Base-by-base conservation (phyloP, 2,888 invertebrate genomes). In the Fabriciana adippe region DNA sequence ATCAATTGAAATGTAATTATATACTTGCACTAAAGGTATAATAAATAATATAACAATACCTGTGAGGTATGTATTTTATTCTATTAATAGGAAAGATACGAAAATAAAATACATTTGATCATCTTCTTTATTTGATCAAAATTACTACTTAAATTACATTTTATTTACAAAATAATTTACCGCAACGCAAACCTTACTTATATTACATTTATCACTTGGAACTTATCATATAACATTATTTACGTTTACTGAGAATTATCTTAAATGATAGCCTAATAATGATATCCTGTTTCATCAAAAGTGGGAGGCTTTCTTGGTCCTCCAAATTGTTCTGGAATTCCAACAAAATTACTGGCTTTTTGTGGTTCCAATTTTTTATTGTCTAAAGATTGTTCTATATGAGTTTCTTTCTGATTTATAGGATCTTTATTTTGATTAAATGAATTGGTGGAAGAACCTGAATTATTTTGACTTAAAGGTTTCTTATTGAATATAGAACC, bases 231-330 rank as follows among this genome's bases (percentile, higher is more conserved):
- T 61, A 61, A 31, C n/a, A 55, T 55, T 55, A 64, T 48, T 51
- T 6, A 47, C 55, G 15, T n/a, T 41, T 54, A 55, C 31, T 21
- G 13, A 21, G n/a, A 47, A 60, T 47, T 47, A 51, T 60, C 41
- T 55, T 41, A 53, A n/a, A 61, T 61, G 11, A 15, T 54, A 48
- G 35, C 18, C 48, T 45, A 67, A 67, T 69, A 73, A 63, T 70
- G 72, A 73, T 92, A 92, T 45, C 92, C 92, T 60, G 87, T 87
- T 76, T 85, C 76, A 68, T 90, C 87, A 63, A 87, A 92, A 65
- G 80, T 88, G 0, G 90, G 88, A 13, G 89, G 87, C 63, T 83
- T 79, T 71, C 87, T 77, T 0, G 86, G 80, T 18, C 84, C 88
- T 50, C 83, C 84, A 21, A 92, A 92, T n/a, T 78, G 65, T 72